These are phyloP conservation scores for Tenrec ecaudatus DNA, from an alignment of 2,113 vertebrate genomes.

Conservation along the genomic window DNA sequence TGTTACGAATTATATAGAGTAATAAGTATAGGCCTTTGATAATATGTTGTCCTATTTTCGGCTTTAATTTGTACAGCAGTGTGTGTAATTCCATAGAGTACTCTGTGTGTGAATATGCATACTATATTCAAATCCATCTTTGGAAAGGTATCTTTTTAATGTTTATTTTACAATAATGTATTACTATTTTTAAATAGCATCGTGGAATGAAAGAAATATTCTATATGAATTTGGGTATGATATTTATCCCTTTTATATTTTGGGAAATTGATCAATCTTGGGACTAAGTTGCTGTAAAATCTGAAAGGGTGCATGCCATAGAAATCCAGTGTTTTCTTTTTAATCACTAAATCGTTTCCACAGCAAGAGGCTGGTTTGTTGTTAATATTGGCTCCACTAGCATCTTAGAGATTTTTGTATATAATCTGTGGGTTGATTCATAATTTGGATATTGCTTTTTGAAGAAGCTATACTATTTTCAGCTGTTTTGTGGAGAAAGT, in stretches of 20 bases:
- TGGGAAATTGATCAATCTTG: neutral
- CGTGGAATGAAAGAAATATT: slow-evolving; percentile 26
- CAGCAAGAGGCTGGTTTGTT: neutral
- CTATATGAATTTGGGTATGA: slow-evolving; percentile 5
- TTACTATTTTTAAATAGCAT: slow-evolving; percentile 7
- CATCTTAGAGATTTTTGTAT: neutral
- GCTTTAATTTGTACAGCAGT: slow-evolving; percentile 74
- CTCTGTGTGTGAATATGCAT: slow-evolving; percentile 57
- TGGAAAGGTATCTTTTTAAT: slow-evolving; percentile 19
- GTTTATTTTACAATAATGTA: slow-evolving; percentile 61
- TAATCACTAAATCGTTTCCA: neutral
- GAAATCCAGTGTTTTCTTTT: slow-evolving; percentile 47
- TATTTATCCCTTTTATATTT: slow-evolving; percentile 7
- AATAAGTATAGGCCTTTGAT: slow-evolving; percentile 78
- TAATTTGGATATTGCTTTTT: slow-evolving; percentile 44
- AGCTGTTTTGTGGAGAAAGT: slow-evolving; percentile 29
- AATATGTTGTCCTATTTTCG: slow-evolving; percentile 74
- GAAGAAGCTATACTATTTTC: slow-evolving; percentile 3
- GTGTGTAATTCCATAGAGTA: slow-evolving; percentile 61
- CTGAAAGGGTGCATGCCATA: neutral
- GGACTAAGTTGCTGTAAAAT: neutral
- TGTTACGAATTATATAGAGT: slow-evolving; percentile 74
- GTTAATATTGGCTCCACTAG: neutral
- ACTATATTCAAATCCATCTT: slow-evolving; percentile 51
- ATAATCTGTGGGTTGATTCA: neutral